phyloP scores from a whole-genome alignment of 2,797 vertebrate species.

The Microctenopoma stevenorrisi region DNA sequence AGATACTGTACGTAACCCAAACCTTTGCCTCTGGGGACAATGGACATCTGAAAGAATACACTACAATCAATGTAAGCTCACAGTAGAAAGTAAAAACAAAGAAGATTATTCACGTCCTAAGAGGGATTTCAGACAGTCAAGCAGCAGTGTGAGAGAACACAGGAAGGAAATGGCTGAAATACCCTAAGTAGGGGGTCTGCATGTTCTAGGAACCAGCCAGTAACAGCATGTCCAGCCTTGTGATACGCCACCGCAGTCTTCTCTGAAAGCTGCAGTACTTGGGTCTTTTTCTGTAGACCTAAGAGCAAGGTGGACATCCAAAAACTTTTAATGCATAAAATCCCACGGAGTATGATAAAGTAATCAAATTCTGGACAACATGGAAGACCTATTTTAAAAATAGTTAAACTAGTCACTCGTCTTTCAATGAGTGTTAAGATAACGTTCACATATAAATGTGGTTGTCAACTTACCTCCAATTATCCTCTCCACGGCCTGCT shows the following conservation, averaged over 20 bases:
- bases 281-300: conserved; percentile 96
- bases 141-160: neutral
- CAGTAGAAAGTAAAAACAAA: neutral
- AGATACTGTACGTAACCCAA: conserved; percentile 94
- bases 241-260: conserved; percentile 95
- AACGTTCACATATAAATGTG: neutral
- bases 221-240: conserved; percentile 94
- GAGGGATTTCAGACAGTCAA: neutral
- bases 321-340: no score
- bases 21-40: conserved; percentile 93
- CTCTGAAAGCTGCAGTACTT: conserved; percentile 91
- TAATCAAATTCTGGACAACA: no score
- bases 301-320: neutral
- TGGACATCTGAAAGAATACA: conserved; percentile 87
- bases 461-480: conserved; percentile 87
- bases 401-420: no score
- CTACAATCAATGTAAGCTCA: neutral
- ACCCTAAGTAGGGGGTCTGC: conserved; percentile 95
- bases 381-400: no score
- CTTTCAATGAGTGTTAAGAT: neutral
- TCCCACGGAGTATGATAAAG: no score
- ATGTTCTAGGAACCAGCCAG: conserved; percentile 95
- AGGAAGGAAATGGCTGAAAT: neutral
- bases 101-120: neutral
- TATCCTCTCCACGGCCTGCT: conserved; percentile 94